Evolutionary conservation across 2,888 invertebrate genomes (phyloP).

Genomic region (Agrenia bidenticulata): DNA sequence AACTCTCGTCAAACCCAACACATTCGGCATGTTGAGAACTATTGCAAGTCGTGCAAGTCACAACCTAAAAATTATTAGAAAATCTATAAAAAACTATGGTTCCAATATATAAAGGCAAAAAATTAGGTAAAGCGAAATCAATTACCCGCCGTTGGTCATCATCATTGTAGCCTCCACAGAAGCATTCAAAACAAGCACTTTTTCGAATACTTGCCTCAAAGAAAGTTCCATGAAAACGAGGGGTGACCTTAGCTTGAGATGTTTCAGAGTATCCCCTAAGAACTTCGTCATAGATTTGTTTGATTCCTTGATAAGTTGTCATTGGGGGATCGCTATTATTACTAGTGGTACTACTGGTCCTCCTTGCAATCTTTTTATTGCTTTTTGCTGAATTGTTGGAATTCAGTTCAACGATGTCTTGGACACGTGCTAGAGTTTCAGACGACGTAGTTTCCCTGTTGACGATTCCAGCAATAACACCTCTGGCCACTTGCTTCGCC

Average conservation of each 20-base stretch:
- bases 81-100: too few species aligned
- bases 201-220: constrained; percentile 52
- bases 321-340: too few species aligned
- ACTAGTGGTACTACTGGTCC: too few species aligned
- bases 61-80: constrained; percentile 52
- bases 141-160: constrained; percentile 52
- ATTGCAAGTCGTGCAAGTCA: constrained; percentile 64
- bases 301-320: constrained; percentile 49
- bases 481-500: too few species aligned
- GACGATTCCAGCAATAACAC: too few species aligned
- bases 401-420: too few species aligned
- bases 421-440: too few species aligned
- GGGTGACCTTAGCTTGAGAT: constrained; percentile 22
- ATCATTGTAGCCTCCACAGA: constrained; percentile 56
- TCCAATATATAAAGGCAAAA: too few species aligned
- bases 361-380: too few species aligned
- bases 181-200: constrained; percentile 57
- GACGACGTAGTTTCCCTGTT: too few species aligned
- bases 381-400: too few species aligned
- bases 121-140: too few species aligned
- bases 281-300: constrained; percentile 47
- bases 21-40: constrained; percentile 67
- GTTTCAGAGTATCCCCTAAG: constrained; percentile 46
- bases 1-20: constrained; percentile 59
- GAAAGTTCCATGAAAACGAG: constrained; percentile 49